These are phyloP conservation scores for Caenorhabditis panamensis DNA, from an alignment of 2,888 invertebrate genomes.

Conservation along the genomic window DNA sequence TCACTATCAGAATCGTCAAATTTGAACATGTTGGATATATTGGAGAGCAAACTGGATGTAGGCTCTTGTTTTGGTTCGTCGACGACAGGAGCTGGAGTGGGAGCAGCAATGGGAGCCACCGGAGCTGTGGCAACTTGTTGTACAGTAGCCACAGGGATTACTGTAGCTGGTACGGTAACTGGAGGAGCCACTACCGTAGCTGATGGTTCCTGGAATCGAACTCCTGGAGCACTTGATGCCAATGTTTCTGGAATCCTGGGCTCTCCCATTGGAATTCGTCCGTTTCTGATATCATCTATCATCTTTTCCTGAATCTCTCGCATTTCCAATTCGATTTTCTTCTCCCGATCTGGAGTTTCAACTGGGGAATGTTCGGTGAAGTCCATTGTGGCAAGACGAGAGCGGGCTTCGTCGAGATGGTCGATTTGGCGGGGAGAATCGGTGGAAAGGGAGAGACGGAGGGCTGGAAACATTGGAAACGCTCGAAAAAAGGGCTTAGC, in stretches of 20 bases:
- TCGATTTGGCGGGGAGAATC: constrained; percentile 11
- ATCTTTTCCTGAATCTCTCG: constrained; percentile 28
- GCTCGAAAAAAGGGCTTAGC: too few relatives aligned
- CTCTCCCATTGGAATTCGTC: background rate
- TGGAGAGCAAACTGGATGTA: background rate
- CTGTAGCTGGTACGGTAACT: constrained; percentile 2
- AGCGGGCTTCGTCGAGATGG: constrained; percentile 33
- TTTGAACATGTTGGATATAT: background rate
- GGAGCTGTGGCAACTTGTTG: too few relatives aligned
- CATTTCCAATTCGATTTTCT: constrained; percentile 33
- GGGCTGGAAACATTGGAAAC: constrained; percentile 17
- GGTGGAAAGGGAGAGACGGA: constrained; percentile 20
- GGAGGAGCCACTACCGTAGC: background rate
- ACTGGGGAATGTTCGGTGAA: constrained; percentile 35
- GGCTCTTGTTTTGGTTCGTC: background rate
- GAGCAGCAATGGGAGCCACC: background rate
- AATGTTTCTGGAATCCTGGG: constrained; percentile 1
- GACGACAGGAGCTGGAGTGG: background rate
- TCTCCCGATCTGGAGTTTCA: constrained; percentile 42
- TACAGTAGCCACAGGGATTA: too few relatives aligned
- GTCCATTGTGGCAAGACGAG: constrained; percentile 29
- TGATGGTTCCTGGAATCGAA: too few relatives aligned
- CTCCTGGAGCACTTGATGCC: background rate
- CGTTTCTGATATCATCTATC: constrained; percentile 26
- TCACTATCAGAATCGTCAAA: constrained; percentile 3